phyloP scores from a whole-genome alignment of 1,140 invertebrate species.

The Battus philenor region DNA sequence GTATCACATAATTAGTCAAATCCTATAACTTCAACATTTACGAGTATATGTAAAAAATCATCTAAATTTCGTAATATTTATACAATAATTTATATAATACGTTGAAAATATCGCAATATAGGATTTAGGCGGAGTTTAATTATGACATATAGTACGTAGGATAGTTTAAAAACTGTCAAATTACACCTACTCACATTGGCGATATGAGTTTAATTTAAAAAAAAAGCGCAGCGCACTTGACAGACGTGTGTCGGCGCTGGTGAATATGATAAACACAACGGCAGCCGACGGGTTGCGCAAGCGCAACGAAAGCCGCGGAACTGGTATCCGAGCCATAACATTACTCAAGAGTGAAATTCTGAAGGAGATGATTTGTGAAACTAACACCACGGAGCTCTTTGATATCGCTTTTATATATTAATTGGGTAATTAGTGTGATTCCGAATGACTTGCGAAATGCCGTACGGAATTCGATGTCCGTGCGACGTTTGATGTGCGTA shows the following conservation, averaged over 20 bases:
- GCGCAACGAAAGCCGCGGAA: conserved; percentile 4
- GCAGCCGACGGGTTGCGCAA: background rate
- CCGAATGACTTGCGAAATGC: conserved; percentile 10
- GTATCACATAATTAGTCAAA: too few relatives aligned
- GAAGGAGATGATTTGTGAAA: conserved; percentile 12
- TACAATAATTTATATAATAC: too few relatives aligned
- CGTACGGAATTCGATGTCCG: too few relatives aligned
- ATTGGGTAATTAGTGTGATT: conserved; percentile 8
- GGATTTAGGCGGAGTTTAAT: too few relatives aligned
- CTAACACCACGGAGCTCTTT: background rate
- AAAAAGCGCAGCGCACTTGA: background rate
- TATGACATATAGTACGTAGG: too few relatives aligned
- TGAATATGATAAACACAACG: background rate
- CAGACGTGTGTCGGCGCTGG: background rate
- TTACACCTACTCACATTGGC: background rate
- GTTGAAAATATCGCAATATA: too few relatives aligned
- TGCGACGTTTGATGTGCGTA: too few relatives aligned
- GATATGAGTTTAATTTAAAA: background rate
- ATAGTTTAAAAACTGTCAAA: too few relatives aligned
- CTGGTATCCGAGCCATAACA: conserved; percentile 8
- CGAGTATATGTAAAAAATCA: too few relatives aligned
- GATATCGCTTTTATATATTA: conserved; percentile 5
- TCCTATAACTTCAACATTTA: too few relatives aligned
- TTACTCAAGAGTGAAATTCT: conserved; percentile 25
- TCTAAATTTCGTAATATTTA: too few relatives aligned